Conservation (phyloP, 1,140 invertebrate genomes). For the Centruroides sculpturatus region DNA sequence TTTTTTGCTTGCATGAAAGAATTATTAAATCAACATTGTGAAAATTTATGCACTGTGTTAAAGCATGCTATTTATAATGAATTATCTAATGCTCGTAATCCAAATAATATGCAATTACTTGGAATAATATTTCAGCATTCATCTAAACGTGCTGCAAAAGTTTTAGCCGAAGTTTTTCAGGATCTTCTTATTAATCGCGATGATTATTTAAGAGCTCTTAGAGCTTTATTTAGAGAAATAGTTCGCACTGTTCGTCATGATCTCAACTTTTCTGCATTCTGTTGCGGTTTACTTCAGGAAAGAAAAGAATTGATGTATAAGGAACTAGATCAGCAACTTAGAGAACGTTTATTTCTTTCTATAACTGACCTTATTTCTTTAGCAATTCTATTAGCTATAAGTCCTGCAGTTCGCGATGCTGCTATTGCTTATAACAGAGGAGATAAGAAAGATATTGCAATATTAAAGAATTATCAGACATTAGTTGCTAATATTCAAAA, state of each 20-base stretch:
- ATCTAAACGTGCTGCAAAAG: conserved; percentile 29
- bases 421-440: conserved; percentile 38
- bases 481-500: conserved; percentile 61
- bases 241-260: conserved; percentile 68
- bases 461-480: conserved; percentile 46
- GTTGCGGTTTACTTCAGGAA: conserved; percentile 49
- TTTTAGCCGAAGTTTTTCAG: conserved; percentile 41
- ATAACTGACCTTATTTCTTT: conserved; percentile 72
- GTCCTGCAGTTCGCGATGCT: conserved; percentile 59
- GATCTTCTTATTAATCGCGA: conserved; percentile 77
- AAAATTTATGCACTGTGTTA: conserved; percentile 70
- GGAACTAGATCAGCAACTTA: conserved; percentile 25
- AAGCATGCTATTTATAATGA: conserved; percentile 92
- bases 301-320: conserved; percentile 30
- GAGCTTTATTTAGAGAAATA: conserved; percentile 71
- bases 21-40: conserved; percentile 54
- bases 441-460: conserved; percentile 41
- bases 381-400: conserved; percentile 64
- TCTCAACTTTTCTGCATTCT: conserved; percentile 53
- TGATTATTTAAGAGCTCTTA: conserved; percentile 71
- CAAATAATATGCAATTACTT: conserved; percentile 82
- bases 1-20: conserved; percentile 74
- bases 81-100: conserved; percentile 70
- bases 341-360: conserved; percentile 64
- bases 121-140: conserved; percentile 66